Evolutionary conservation across 2,888 invertebrate species (phyloP).

Genomic region (Mylabris sibirica): DNA sequence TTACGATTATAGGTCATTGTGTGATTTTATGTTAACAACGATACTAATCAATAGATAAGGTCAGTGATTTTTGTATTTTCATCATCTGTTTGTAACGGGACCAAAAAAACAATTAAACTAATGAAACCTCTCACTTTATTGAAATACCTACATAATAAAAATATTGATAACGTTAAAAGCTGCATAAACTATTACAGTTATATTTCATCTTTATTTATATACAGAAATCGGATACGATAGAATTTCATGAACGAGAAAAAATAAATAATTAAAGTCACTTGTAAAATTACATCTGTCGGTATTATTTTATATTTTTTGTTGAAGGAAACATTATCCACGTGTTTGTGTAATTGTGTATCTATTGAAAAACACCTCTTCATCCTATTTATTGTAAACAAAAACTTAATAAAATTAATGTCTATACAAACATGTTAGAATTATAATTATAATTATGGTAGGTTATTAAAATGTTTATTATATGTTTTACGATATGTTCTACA

Average conservation of each 20-base stretch:
- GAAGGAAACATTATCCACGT: not conserved
- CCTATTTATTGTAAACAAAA: too few species aligned
- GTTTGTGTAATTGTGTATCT: too few species aligned
- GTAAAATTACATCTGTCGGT: not conserved
- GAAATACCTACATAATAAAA: not conserved
- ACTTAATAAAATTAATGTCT: not conserved
- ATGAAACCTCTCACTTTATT: not conserved
- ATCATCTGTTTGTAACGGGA: not conserved
- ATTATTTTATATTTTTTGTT: not conserved
- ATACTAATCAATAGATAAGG: not conserved
- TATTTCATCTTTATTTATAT: not conserved
- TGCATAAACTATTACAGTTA: not conserved
- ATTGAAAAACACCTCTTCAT: not conserved
- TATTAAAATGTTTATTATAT: not conserved
- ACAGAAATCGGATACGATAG: not conserved
- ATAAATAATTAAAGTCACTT: not conserved
- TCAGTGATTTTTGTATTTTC: constrained; percentile 1
- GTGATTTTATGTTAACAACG: not conserved
- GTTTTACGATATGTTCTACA: not conserved
- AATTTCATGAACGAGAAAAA: not conserved
- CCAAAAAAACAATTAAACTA: not conserved
- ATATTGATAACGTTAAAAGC: not conserved
- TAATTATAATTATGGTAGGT: not conserved
- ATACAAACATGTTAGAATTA: not conserved
- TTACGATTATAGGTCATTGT: not conserved